Conservation (phyloP, 2,113 vertebrate genomes). For the Physeter macrocephalus region DNA sequence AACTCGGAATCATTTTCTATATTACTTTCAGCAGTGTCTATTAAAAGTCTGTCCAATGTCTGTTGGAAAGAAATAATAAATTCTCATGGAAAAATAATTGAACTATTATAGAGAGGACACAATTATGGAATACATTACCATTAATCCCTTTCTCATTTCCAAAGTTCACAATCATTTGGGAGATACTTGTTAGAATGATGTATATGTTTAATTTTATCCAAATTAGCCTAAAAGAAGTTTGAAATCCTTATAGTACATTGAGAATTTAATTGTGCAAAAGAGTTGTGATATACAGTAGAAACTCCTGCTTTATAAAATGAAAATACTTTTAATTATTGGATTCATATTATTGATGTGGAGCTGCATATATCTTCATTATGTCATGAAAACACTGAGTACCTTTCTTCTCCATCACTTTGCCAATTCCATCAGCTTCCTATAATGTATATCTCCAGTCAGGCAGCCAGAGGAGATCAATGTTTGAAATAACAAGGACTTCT, state of each 20-base stretch:
- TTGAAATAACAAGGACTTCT: constrained; percentile 13
- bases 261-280: constrained; percentile 57
- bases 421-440: constrained; percentile 2
- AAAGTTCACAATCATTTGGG: constrained; percentile 72
- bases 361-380: constrained; percentile 35
- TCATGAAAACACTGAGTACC: background rate
- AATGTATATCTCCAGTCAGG: background rate
- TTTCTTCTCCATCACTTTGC: constrained; percentile 12
- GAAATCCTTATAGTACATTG: constrained; percentile 65
- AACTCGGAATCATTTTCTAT: constrained; percentile 69
- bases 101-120: constrained; percentile 69
- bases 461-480: background rate
- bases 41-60: constrained; percentile 68
- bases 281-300: constrained; percentile 41
- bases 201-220: constrained; percentile 79
- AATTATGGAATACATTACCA: constrained; percentile 76
- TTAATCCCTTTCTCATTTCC: constrained; percentile 73
- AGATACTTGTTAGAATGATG: constrained; percentile 78
- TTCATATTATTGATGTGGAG: constrained; percentile 19
- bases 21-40: constrained; percentile 46
- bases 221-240: constrained; percentile 71
- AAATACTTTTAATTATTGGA: constrained; percentile 20
- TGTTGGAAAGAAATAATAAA: constrained; percentile 59
- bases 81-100: constrained; percentile 74
- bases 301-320: background rate